phyloP scores from a whole-genome alignment of 2,113 vertebrate species.

The Ranitomeya variabilis region DNA sequence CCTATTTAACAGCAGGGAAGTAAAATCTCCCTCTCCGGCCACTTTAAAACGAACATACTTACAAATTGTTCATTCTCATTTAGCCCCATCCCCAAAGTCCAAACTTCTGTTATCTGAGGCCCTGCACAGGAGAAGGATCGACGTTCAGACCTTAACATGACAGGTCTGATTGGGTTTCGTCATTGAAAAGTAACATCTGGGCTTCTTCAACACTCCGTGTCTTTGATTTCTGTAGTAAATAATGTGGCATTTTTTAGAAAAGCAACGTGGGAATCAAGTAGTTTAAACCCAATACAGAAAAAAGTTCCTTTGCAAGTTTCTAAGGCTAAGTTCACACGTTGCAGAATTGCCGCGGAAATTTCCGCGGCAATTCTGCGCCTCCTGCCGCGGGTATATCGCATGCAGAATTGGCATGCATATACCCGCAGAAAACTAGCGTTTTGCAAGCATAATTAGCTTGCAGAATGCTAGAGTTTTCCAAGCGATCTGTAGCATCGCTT shows the following conservation, averaged over 20 bases:
- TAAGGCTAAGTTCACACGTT: too few species aligned
- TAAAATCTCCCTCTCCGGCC: background rate
- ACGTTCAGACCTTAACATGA: background rate
- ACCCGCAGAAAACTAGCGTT: too few species aligned
- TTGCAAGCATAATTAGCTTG: too few species aligned
- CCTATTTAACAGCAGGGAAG: background rate
- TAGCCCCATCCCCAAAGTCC: background rate
- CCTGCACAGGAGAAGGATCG: background rate
- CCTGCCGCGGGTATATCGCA: too few species aligned
- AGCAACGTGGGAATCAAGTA: background rate
- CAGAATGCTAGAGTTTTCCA: too few species aligned
- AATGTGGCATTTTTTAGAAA: background rate
- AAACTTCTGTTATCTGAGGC: background rate
- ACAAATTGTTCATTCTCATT: background rate
- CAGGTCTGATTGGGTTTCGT: background rate
- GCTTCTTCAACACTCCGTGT: background rate
- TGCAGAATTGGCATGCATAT: too few species aligned
- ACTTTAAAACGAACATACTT: background rate
- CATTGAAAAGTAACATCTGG: background rate
- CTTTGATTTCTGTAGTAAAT: background rate
- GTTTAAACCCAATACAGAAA: too few species aligned
- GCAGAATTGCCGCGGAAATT: too few species aligned
- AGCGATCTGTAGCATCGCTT: too few species aligned
- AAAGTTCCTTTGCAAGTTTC: too few species aligned
- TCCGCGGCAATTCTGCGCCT: too few species aligned